A percentile compares a stretch with the other conserved stretches of the same genome.
These are phyloP conservation scores for Sipha maydis DNA, from an alignment of 2,888 invertebrate genomes.

Conservation along the genomic window DNA sequence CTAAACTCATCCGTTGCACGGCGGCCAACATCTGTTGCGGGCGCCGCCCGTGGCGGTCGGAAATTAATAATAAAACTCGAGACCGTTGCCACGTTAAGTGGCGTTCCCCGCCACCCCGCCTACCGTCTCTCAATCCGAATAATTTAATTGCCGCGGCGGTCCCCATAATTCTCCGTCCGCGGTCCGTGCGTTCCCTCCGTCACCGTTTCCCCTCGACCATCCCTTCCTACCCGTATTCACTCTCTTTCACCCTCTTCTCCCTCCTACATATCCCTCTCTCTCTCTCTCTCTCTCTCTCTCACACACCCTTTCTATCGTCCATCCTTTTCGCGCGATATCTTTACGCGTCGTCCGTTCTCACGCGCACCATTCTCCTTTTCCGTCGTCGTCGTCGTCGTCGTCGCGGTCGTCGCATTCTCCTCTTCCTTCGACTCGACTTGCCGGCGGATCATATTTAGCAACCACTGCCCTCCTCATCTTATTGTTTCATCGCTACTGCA, in stretches of 20 bases:
- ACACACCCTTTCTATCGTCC: too few relatives aligned
- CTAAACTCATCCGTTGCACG: conserved; percentile 10
- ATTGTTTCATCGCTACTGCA: too few relatives aligned
- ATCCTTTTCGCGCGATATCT: neutral
- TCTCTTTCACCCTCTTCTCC: too few relatives aligned
- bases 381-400: neutral
- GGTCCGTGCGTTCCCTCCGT: neutral
- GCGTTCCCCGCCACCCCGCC: neutral
- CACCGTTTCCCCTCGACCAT: neutral
- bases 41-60: conserved; percentile 29
- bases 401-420: neutral
- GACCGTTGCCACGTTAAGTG: conserved; percentile 57
- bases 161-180: conserved; percentile 43
- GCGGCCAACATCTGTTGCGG: conserved; percentile 56
- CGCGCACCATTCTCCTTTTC: neutral
- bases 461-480: neutral
- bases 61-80: conserved; percentile 61
- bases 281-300: too few relatives aligned
- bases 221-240: too few relatives aligned
- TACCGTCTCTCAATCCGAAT: conserved; percentile 53
- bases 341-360: neutral
- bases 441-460: neutral
- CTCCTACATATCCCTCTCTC: too few relatives aligned
- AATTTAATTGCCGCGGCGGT: conserved; percentile 57
- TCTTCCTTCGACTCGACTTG: neutral